Conservation (phyloP, 2,888 invertebrate genomes). For the Callyntrura sp. region DNA sequence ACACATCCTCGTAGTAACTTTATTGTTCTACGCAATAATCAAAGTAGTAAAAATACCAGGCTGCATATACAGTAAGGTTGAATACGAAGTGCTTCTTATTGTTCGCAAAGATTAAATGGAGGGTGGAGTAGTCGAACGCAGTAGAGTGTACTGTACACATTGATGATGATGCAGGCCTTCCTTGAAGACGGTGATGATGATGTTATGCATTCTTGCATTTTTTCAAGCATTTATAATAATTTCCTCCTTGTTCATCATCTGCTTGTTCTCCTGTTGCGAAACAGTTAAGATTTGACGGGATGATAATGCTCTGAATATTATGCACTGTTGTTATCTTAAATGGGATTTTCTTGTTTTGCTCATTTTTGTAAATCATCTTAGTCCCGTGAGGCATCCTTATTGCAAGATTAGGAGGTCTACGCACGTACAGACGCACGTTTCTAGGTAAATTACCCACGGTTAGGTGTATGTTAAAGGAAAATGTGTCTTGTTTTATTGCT, state of each 20-base stretch:
- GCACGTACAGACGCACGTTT: neutral
- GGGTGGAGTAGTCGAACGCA: conserved; percentile 45
- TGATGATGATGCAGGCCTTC: neutral
- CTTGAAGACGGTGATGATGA: neutral
- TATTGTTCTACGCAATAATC: too few relatives aligned
- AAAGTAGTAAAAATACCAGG: neutral
- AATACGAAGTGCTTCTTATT: neutral
- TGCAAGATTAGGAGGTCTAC: neutral
- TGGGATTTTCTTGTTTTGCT: neutral
- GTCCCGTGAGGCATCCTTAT: neutral
- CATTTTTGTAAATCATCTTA: conserved; percentile 16
- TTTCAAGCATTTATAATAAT: neutral
- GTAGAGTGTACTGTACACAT: neutral
- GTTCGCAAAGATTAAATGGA: conserved; percentile 45
- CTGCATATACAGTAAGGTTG: neutral
- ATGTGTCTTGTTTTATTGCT: neutral
- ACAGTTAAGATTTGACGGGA: conserved; percentile 51
- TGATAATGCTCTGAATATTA: neutral
- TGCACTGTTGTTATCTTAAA: neutral
- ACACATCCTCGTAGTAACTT: neutral
- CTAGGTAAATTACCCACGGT: neutral
- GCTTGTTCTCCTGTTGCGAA: conserved; percentile 18
- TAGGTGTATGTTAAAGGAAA: neutral
- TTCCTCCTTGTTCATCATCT: neutral
- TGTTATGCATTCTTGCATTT: neutral